These are phyloP conservation scores for Sebastes hopkinsi DNA, from an alignment of 2,797 vertebrate species.

Conservation along the genomic window DNA sequence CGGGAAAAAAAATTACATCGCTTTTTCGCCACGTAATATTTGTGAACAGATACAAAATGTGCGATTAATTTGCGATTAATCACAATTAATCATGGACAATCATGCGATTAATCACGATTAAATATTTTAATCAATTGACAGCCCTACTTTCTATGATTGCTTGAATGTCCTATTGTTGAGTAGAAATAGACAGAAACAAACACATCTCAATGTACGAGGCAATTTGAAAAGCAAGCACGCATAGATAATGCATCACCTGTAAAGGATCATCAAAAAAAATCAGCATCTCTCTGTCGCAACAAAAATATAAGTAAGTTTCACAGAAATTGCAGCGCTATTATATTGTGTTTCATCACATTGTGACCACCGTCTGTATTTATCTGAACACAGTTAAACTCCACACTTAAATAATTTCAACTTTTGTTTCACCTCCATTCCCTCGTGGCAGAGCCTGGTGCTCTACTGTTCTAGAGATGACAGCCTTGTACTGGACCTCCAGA, in stretches of 20 bases:
- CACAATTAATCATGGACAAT: no score
- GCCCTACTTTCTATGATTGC: background rate
- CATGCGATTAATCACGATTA: no score
- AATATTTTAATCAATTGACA: no score
- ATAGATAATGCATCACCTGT: background rate
- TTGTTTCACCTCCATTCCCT: slow-evolving; percentile 38
- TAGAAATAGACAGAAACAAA: no score
- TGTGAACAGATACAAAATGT: no score
- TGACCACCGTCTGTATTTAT: background rate
- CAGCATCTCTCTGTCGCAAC: background rate
- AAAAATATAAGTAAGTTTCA: background rate
- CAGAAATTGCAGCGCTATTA: background rate
- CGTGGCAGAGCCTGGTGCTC: slow-evolving; percentile 29
- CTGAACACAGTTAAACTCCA: background rate
- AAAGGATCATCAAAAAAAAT: background rate
- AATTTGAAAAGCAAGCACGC: background rate
- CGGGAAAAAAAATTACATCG: no score
- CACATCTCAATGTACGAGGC: no score
- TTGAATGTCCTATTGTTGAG: background rate
- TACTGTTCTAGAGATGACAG: slow-evolving; percentile 59
- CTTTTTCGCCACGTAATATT: no score
- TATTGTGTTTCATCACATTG: background rate
- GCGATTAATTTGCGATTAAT: no score
- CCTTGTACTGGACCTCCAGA: slow-evolving; percentile 47
- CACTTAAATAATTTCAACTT: slow-evolving; percentile 21